phyloP scores from a whole-genome alignment of 2,797 vertebrate species.

The Odontamblyopus lacepedii region DNA sequence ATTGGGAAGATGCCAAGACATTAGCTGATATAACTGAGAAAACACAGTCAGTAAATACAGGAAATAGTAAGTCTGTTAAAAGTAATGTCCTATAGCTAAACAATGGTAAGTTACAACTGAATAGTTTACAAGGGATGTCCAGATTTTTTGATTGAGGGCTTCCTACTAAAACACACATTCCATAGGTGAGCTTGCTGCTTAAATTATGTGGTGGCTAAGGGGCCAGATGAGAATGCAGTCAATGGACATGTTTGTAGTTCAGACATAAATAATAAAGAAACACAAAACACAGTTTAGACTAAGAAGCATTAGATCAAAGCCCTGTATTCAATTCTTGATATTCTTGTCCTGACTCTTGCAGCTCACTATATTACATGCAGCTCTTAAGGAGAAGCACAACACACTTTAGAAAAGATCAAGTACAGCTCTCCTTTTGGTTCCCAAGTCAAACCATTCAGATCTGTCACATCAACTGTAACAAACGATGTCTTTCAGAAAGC shows the following conservation, averaged over 20 bases:
- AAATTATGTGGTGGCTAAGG: neutral
- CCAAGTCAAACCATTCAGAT: constrained; percentile 37
- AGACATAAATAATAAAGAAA: neutral
- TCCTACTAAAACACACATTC: too few relatives aligned
- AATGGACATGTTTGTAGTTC: neutral
- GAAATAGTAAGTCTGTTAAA: neutral
- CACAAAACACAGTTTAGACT: neutral
- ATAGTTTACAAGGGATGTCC: neutral
- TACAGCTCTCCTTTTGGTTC: constrained; percentile 54
- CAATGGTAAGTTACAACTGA: neutral
- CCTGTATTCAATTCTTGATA: neutral
- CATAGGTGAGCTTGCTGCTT: neutral
- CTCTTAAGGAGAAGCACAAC: constrained; percentile 28
- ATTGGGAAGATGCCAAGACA: neutral
- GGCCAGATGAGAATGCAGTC: neutral
- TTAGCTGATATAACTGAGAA: neutral
- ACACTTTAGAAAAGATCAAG: constrained; percentile 48
- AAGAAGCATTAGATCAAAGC: neutral
- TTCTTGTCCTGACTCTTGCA: constrained; percentile 9
- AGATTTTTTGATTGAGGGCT: neutral
- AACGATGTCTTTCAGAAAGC: neutral
- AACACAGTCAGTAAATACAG: neutral
- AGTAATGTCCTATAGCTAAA: neutral
- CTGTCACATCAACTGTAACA: constrained; percentile 18
- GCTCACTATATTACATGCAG: constrained; percentile 31